These are phyloP conservation scores for Crenichthys baileyi DNA, from an alignment of 2,797 vertebrate genomes.

Conservation along the genomic window DNA sequence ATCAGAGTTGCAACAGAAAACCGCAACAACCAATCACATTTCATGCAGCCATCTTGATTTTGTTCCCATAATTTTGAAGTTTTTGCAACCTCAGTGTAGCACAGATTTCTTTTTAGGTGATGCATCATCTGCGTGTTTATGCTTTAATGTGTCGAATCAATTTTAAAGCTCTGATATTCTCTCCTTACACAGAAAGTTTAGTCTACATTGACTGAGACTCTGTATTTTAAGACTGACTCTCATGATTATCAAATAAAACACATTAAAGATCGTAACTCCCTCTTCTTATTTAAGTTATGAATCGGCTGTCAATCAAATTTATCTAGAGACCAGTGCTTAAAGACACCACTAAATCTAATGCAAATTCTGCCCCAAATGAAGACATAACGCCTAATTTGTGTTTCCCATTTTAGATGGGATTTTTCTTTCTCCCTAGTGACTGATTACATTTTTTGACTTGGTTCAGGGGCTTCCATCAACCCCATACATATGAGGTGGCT, in stretches of 20 bases:
- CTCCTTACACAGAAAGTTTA: neutral
- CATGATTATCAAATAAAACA: neutral
- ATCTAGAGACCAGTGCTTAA: conserved; percentile 26
- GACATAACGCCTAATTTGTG: conserved; percentile 45
- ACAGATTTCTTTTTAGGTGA: neutral
- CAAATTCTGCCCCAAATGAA: conserved; percentile 40
- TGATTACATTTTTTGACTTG: conserved; percentile 55
- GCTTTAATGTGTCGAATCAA: neutral
- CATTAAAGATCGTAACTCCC: conserved; percentile 12
- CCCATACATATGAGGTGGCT: conserved; percentile 31
- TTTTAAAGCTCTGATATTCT: neutral
- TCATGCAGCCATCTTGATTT: neutral
- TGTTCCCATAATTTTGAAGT: neutral
- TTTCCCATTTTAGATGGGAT: conserved; percentile 41
- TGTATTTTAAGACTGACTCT: conserved; percentile 7
- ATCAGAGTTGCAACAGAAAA: neutral
- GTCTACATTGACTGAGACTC: neutral
- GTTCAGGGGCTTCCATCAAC: conserved; percentile 53
- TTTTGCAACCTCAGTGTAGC: neutral
- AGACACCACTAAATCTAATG: conserved; percentile 39
- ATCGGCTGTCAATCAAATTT: conserved; percentile 28
- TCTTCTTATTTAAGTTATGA: conserved; percentile 25
- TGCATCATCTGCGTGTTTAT: neutral
- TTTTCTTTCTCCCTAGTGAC: conserved; percentile 43
- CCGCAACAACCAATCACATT: conserved; percentile 6